A percentile compares a stretch with the other conserved stretches of the same genome.
Conservation (phyloP, 1,140 invertebrate species). For the Drosophila bipectinata region DNA sequence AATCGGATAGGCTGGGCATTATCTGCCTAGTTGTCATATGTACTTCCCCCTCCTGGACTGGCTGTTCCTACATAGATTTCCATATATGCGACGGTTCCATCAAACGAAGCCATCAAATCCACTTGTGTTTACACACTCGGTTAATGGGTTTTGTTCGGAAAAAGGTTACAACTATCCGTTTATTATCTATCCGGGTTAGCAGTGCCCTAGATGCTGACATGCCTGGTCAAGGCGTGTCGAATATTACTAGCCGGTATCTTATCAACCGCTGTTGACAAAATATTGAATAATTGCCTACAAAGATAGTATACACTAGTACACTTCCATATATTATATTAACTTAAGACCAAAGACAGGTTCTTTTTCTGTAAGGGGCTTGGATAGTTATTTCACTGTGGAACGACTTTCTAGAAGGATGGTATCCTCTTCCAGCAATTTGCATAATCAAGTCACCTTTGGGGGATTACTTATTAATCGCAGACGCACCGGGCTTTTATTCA, state of each 20-base stretch:
- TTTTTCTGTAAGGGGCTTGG: too few species aligned
- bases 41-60: background rate
- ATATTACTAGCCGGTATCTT: constrained; percentile 21
- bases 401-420: background rate
- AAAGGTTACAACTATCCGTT: constrained; percentile 1
- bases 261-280: constrained; percentile 20
- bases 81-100: constrained; percentile 10
- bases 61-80: constrained; percentile 2
- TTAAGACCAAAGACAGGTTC: background rate
- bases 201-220: constrained; percentile 1
- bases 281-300: constrained; percentile 18
- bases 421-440: background rate
- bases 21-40: constrained; percentile 18
- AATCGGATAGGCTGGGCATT: constrained; percentile 34
- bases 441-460: background rate
- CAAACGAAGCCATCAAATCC: constrained; percentile 13
- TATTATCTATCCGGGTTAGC: constrained; percentile 31
- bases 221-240: constrained; percentile 18
- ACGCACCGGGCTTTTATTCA: constrained; percentile 8
- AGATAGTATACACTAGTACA: constrained; percentile 10
- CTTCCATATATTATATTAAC: constrained; percentile 4
- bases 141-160: constrained; percentile 17
- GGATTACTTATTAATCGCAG: constrained; percentile 5
- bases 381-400: background rate
- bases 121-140: constrained; percentile 37